Evolutionary conservation across 1,140 invertebrate species (phyloP), one percentile per base, ranked within the genome.

Genomic region (Drusus annulatus): DNA sequence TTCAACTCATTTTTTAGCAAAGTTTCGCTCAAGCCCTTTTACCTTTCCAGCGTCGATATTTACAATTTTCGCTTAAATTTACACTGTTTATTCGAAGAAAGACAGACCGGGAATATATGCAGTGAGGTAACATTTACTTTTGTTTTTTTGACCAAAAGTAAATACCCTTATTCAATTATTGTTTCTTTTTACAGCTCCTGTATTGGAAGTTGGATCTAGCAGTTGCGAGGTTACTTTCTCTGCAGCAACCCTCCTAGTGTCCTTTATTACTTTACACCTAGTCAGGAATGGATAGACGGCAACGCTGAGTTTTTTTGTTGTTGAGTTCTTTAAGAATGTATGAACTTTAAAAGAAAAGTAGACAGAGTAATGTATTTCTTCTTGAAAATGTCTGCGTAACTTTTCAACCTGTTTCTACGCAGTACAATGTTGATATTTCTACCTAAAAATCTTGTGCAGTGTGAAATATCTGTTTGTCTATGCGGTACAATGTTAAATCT

Each of bases 261-360:
- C 80, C 15, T n/a, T 76, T 23, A 19, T 81, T 28, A 58, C 71
- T 36, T 76, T 56, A 58, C 28, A 63, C 74, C 63, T 81, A 81
- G 77, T 79, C 71, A 79, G 58, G 60, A 63, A 79, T 62, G 31
- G 71, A n/a, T 77, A 80, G 68, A 63, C 13, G 7, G 25, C 60
- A 63, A 25, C 25, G 31, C 21, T 28, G 60, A 63, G 21, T 21
- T 16, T 15, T 6, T 63, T 63, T 25, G 28, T 25, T 63, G 19
- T 63, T 63, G 16, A 63, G 31, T 36, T 36, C 31, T 36, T 36
- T 36, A 36, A 36, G 8, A 36, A 36, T 6, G 31, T 36, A 36
- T 8, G 31, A 36, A 7, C 31, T 36, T 3, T 36, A 3, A 36
- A 7, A 36, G 31, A 36, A 36, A 6, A 36, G 6, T 36, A 36